Percentiles rank a stretch among this genome's conserved stretches.
phyloP scores from a whole-genome alignment of 2,113 vertebrate species.

The Sitta europaea region DNA sequence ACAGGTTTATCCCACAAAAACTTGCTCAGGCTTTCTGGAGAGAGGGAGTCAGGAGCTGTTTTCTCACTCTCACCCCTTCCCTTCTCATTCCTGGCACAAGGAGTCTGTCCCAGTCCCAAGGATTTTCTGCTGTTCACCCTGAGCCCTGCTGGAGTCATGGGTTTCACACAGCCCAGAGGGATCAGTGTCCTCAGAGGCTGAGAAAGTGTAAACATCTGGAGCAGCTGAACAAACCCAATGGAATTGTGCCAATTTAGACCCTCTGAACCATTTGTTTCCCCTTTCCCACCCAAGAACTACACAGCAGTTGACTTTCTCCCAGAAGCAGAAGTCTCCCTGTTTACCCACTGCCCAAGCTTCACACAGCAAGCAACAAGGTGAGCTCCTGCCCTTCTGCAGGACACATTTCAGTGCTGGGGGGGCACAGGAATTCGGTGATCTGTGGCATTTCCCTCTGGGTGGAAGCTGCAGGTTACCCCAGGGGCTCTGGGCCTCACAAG shows the following conservation, averaged over 20 bases:
- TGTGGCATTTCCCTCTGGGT: background rate
- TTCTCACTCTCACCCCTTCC: background rate
- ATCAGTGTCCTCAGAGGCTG: background rate
- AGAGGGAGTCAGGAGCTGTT: background rate
- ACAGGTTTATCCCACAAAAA: background rate
- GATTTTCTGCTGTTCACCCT: background rate
- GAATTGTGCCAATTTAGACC: background rate
- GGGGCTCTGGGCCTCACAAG: background rate
- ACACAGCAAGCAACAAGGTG: accelerated
- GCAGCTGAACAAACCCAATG: background rate
- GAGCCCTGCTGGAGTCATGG: background rate
- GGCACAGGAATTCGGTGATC: background rate
- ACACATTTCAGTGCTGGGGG: background rate
- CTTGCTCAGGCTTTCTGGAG: background rate
- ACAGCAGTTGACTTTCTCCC: background rate
- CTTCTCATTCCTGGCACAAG: background rate
- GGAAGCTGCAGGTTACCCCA: background rate
- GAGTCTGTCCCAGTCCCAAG: background rate
- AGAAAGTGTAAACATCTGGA: background rate
- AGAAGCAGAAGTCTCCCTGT: background rate
- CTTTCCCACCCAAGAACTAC: background rate
- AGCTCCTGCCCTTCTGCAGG: background rate
- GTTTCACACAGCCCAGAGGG: background rate
- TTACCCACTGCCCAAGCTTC: background rate
- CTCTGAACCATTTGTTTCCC: background rate